Evolutionary conservation across 2,113 vertebrate species (phyloP).

Genomic region (Ranitomeya imitator): DNA sequence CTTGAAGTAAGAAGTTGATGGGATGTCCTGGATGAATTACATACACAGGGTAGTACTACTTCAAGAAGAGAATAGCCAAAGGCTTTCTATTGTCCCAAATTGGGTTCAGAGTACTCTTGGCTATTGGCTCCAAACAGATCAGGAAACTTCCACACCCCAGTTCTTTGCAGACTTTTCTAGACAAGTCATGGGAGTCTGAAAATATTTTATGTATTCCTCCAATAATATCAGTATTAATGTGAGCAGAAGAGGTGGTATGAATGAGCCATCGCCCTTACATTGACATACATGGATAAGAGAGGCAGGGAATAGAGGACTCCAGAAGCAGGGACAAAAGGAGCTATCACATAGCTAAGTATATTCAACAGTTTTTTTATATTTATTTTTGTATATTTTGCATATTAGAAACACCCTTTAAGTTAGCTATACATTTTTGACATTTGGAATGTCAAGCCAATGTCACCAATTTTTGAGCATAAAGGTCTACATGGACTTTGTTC

Average conservation of each 20-base stretch:
- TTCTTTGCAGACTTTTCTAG: not conserved
- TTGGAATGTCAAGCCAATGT: too few relatives aligned
- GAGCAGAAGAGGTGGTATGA: not conserved
- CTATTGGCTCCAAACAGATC: not conserved
- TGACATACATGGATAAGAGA: not conserved
- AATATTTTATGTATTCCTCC: not conserved
- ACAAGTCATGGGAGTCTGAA: not conserved
- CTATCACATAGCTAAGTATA: not conserved
- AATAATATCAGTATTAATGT: not conserved
- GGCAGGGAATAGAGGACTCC: not conserved
- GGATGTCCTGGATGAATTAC: not conserved
- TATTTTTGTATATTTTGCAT: not conserved
- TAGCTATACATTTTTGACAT: not conserved
- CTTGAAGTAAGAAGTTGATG: not conserved
- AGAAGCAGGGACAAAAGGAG: not conserved
- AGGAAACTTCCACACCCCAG: not conserved
- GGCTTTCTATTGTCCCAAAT: not conserved
- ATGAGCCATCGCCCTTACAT: not conserved
- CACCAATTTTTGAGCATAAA: not conserved
- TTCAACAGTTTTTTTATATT: not conserved
- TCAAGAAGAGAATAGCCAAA: not conserved
- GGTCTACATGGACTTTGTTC: not conserved
- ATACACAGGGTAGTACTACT: not conserved
- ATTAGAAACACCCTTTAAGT: not conserved
- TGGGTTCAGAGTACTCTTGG: not conserved